Evolutionary conservation across 1,140 invertebrate genomes (phyloP), one percentile per base, ranked within the genome.

Genomic region (Ostrea denselamellosa): DNA sequence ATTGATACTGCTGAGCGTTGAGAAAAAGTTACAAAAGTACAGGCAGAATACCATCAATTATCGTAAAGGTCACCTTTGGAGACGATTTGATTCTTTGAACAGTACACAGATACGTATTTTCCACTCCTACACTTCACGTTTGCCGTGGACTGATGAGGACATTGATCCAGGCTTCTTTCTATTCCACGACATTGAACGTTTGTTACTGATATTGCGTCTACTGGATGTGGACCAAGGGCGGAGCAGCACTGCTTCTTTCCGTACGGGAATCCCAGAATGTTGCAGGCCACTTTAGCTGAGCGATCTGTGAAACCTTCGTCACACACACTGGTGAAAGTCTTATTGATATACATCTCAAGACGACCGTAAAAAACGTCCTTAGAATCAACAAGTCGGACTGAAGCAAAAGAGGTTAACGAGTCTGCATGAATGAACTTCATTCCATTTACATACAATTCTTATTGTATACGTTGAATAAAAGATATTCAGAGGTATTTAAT

Each of bases 91-190:
- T 88, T 85, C n/a, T 89, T 87, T 7, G 89, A 90, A 85, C 92
- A 93, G 51, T 90, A 90, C 2, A 92, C 90, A 44, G 90, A 91
- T 12, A 89, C 91, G 52, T 93, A 93, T 58, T 90, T 89, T 25
- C 89, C 90, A 25, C 88, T 85, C 2, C 52, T 71, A 88, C 92
- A 93, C 9, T 68, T 28, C 17, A 58, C 82, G 25, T 85, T 81
- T 8, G 53, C 5, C 8, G 81, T 82, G 25, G 86, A 10, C 8
- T 87, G 25, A 51, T 89, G 83, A 2, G 84, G 34, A 85, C 90
- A 92, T 53, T 87, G 77, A 14, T 90, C 87, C 9, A 91, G 68
- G 4, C 87, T 88, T 0, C 85, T 68, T 54, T 91, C 92, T 54
- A 22, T 34, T 0, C 90, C 91, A 19, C 56, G 22, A 89, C 92